Evolutionary conservation across 2,888 invertebrate genomes (phyloP).

Genomic region (Nasonovia ribisnigri): DNA sequence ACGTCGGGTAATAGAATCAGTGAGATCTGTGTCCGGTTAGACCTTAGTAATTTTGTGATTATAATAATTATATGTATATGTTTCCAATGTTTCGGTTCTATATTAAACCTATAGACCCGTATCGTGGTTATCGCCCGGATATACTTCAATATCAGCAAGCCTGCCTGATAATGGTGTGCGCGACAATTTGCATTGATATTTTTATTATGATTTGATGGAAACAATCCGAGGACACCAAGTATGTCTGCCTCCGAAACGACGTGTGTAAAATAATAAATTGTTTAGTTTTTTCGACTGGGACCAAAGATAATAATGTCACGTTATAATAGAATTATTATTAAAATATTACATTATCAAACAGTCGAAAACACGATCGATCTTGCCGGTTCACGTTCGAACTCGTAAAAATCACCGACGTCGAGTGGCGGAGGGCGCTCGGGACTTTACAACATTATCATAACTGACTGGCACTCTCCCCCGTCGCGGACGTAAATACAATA

Average conservation of each 20-base stretch:
- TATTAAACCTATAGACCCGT: not conserved
- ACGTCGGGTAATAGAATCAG: not conserved
- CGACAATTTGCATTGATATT: no score
- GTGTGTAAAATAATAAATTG: no score
- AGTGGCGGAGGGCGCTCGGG: no score
- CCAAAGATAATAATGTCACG: not conserved
- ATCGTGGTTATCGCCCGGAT: no score
- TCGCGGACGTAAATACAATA: not conserved
- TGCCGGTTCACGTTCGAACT: not conserved
- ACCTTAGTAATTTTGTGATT: not conserved
- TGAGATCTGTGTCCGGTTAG: not conserved
- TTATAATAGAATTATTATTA: not conserved
- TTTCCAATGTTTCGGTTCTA: not conserved
- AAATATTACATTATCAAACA: not conserved
- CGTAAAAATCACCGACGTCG: conserved; percentile 5
- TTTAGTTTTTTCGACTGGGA: not conserved
- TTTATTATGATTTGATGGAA: not conserved
- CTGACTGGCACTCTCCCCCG: not conserved
- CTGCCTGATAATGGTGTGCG: not conserved
- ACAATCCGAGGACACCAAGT: not conserved
- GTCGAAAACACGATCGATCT: not conserved
- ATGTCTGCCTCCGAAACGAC: no score
- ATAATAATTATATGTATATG: not conserved
- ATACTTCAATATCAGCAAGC: not conserved
- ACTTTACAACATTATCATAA: not conserved